Evolutionary conservation across 2,113 vertebrate species (phyloP), one percentile per base, ranked within the genome.

Genomic region (Pteruthius melanotis): DNA sequence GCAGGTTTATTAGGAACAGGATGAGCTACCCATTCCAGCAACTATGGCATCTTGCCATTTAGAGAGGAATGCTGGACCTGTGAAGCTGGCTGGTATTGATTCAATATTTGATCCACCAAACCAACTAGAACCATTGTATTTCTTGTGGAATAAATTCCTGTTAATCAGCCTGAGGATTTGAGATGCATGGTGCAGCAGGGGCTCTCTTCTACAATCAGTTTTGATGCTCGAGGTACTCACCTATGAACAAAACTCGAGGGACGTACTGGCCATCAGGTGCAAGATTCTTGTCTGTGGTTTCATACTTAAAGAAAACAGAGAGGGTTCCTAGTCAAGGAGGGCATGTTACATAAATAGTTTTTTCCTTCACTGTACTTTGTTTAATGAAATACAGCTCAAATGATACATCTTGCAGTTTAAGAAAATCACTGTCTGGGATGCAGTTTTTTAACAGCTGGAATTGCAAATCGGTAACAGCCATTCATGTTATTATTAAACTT

Each of bases 271-370:
- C 99, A 10, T 99, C 99, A 47, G 99, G 99, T 39, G 98, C 98
- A 37, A 99, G 98, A 61, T 99, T 98, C 92, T 99, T 99, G 96
- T 99, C 99, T 60, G 98, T 99, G 56, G 99, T 99, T 98, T 99
- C 99, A 85, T 99, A 99, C 99, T 99, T 95, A 31, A 92, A 94
- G 70, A 76, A 31, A 95, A 87, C 42, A 88, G 72, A 93, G 39
- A 76, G 59, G 14, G 37, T 83, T 94, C 19, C 37, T 52, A 33
- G 92, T 97, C 37, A 96, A 45, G n/a, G 52, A 83, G 35, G 28
- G 35, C 9, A 27, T 4, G 11, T n/a, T 49, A 53, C 23, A 20
- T 19, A 50, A 60, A 11, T 30, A 11, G 2, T 37, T 35, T 63
- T 76, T 65, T 53, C 27, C 37, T 61, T 45, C 16, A 10, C 12